Evolutionary conservation across 2,888 invertebrate species (phyloP).

Genomic region (Apamea sordens): DNA sequence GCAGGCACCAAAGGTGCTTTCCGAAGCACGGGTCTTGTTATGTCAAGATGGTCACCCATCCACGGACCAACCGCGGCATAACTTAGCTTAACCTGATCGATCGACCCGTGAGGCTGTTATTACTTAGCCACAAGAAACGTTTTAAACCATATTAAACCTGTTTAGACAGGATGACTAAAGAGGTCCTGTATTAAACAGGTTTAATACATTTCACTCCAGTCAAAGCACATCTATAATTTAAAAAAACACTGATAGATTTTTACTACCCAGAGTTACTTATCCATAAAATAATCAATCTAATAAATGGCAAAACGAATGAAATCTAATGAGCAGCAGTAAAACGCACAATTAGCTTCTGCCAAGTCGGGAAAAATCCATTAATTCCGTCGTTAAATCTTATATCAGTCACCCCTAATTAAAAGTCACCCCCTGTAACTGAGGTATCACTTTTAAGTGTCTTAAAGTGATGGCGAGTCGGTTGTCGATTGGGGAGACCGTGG

Average conservation of each 20-base stretch:
- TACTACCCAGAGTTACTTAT: slow-evolving; percentile 11
- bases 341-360: slow-evolving; percentile 71
- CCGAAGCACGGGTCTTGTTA: no score
- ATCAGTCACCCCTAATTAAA: slow-evolving; percentile 76
- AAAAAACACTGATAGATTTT: background rate
- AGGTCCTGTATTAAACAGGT: no score
- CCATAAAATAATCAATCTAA: slow-evolving; percentile 62
- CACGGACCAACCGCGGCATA: no score
- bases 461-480: slow-evolving; percentile 30
- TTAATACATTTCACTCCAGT: no score
- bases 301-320: slow-evolving; percentile 65
- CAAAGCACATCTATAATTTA: background rate
- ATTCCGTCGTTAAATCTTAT: slow-evolving; percentile 73
- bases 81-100: no score
- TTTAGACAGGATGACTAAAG: no score
- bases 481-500: background rate
- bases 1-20: no score
- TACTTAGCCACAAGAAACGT: no score
- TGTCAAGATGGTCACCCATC: no score
- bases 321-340: slow-evolving; percentile 68
- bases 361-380: slow-evolving; percentile 71
- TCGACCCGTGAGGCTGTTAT: no score
- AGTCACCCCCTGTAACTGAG: slow-evolving; percentile 60
- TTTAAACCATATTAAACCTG: no score
- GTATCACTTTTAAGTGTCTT: slow-evolving; percentile 39